These are phyloP conservation scores for Cebidichthys violaceus DNA, from an alignment of 2,113 vertebrate species.

Conservation along the genomic window DNA sequence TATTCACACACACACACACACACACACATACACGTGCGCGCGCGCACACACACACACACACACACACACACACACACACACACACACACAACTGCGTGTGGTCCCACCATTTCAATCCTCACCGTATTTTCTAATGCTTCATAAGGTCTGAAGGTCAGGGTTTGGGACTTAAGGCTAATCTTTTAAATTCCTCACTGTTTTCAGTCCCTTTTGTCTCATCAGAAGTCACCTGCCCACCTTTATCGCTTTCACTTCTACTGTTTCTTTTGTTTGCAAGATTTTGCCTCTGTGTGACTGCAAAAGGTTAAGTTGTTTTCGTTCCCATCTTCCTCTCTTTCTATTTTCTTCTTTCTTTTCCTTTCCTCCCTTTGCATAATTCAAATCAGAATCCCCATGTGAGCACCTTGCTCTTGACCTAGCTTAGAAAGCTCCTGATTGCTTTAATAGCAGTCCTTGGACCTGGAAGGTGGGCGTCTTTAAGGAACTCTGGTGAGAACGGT, in stretches of 20 bases:
- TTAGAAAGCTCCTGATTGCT: slow-evolving; percentile 83
- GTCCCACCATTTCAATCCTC: slow-evolving; percentile 65
- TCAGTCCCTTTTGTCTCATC: slow-evolving; percentile 54
- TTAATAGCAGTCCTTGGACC: slow-evolving; percentile 83
- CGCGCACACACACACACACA: slow-evolving; percentile 23
- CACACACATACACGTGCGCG: slow-evolving; percentile 15
- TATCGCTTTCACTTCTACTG: slow-evolving; percentile 23
- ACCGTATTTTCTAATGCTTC: slow-evolving; percentile 67
- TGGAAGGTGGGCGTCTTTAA: slow-evolving; percentile 77
- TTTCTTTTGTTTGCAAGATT: slow-evolving; percentile 34
- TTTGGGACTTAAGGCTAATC: slow-evolving; percentile 70
- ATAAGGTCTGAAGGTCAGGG: slow-evolving; percentile 66
- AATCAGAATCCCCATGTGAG: slow-evolving; percentile 79
- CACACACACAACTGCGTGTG: slow-evolving; percentile 67
- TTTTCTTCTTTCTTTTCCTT: slow-evolving; percentile 55
- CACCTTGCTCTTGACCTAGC: slow-evolving; percentile 80
- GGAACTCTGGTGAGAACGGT: slow-evolving; percentile 65
- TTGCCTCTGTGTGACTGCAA: slow-evolving; percentile 30
- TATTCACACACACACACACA: slow-evolving; percentile 38
- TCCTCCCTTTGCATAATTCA: slow-evolving; percentile 75
- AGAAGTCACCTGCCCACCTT: slow-evolving; percentile 56
- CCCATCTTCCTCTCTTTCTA: slow-evolving; percentile 42
- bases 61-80: slow-evolving; percentile 35
- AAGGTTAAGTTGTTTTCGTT: slow-evolving; percentile 61
- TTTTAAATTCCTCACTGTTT: slow-evolving; percentile 68